These are phyloP conservation scores for Pelecanus crispus DNA, from an alignment of 2,113 vertebrate genomes.

Conservation along the genomic window DNA sequence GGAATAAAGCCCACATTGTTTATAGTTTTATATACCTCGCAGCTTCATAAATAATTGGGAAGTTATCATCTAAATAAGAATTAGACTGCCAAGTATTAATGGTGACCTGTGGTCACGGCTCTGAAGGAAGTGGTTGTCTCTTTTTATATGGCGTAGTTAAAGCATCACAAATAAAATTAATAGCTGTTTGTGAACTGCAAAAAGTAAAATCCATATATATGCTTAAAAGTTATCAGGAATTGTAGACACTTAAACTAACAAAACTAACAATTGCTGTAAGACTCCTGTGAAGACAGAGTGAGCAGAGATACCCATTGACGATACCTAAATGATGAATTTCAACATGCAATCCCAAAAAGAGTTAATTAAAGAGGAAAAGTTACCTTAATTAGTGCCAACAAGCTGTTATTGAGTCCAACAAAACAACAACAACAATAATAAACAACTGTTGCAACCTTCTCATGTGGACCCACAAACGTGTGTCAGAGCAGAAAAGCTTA, in stretches of 20 bases:
- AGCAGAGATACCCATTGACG: background rate
- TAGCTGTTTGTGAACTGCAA: background rate
- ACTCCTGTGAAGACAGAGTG: background rate
- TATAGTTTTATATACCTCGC: background rate
- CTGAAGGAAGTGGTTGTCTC: background rate
- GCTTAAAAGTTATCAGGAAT: background rate
- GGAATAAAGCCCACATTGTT: background rate
- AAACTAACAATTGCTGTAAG: background rate
- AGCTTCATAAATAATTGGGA: background rate
- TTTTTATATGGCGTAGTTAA: background rate
- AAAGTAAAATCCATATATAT: background rate
- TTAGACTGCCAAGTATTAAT: background rate
- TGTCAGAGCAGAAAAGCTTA: background rate
- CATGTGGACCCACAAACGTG: fast-evolving
- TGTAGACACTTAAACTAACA: background rate
- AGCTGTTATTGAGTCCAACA: background rate
- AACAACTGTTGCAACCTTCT: background rate
- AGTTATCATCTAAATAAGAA: background rate
- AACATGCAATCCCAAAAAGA: background rate
- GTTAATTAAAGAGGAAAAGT: background rate
- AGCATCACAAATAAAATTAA: background rate
- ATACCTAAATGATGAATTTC: background rate
- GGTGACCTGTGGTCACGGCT: background rate
- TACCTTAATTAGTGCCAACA: background rate
- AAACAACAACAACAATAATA: background rate